These are phyloP conservation scores for Pherbina coryleti DNA, from an alignment of 2,888 invertebrate genomes.

Conservation along the genomic window DNA sequence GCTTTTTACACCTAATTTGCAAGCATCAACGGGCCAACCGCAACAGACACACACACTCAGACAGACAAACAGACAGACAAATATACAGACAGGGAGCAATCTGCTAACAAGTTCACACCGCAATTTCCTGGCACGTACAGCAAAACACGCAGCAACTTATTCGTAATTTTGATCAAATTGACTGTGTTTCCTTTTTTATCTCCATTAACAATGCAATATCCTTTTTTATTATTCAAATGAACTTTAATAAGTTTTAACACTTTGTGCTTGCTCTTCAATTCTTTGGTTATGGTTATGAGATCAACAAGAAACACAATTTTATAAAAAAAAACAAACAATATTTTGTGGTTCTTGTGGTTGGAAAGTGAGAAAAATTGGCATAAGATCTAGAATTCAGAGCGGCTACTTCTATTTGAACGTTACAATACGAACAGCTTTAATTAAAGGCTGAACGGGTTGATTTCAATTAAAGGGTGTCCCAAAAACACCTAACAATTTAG, in stretches of 20 bases:
- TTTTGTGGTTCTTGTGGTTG: conserved; percentile 30
- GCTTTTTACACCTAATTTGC: conserved; percentile 36
- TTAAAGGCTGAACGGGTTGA: too few relatives aligned
- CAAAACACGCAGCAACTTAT: conserved; percentile 5
- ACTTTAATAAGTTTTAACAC: background rate
- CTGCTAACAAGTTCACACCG: conserved; percentile 53
- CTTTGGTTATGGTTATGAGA: too few relatives aligned
- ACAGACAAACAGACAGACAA: background rate
- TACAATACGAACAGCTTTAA: too few relatives aligned
- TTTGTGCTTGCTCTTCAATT: background rate
- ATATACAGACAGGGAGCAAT: background rate
- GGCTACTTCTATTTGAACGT: too few relatives aligned
- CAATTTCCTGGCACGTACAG: conserved; percentile 55
- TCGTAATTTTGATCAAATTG: conserved; percentile 9
- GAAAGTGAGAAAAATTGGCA: background rate
- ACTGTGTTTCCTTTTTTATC: too few relatives aligned
- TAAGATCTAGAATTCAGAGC: too few relatives aligned
- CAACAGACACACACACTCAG: background rate
- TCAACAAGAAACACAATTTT: too few relatives aligned
- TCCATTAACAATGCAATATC: background rate
- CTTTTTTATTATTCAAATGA: background rate
- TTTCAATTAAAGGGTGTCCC: too few relatives aligned
- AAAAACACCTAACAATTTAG: too few relatives aligned
- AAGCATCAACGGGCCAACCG: background rate
- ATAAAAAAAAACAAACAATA: background rate